A percentile compares a stretch with the other conserved stretches of the same genome.
phyloP scores from a whole-genome alignment of 2,113 vertebrate genomes.

The Machaerirhynchus nigripectus region DNA sequence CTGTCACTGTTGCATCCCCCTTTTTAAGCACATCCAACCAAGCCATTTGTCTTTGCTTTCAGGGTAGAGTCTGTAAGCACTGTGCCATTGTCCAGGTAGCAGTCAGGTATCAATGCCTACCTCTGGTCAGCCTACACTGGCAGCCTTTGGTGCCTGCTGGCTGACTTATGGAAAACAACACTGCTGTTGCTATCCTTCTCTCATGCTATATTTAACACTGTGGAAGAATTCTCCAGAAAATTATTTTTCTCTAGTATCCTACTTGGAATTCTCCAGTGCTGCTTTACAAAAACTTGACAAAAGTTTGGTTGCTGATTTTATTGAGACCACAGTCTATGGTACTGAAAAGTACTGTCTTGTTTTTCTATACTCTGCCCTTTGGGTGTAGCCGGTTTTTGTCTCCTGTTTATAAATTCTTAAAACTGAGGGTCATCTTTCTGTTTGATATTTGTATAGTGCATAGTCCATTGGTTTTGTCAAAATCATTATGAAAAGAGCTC shows the following conservation, averaged over 20 bases:
- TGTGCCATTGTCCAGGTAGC: not conserved
- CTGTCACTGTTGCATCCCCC: not conserved
- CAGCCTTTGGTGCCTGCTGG: not conserved
- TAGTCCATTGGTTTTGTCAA: not conserved
- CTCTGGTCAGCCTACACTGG: accelerated
- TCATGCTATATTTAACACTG: not conserved
- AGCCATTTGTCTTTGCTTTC: not conserved
- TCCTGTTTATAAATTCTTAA: not conserved
- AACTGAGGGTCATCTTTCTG: not conserved
- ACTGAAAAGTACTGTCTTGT: not conserved
- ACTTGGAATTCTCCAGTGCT: not conserved
- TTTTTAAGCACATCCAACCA: not conserved
- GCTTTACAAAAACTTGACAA: not conserved
- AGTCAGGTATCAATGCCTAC: not conserved
- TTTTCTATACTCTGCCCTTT: not conserved
- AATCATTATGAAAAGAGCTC: not conserved
- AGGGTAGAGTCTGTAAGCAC: not conserved
- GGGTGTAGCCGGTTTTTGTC: not conserved
- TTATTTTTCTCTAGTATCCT: not conserved
- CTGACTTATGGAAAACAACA: not conserved
- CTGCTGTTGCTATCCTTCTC: not conserved
- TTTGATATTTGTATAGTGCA: not conserved
- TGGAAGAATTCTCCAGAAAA: not conserved
- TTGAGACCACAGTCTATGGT: not conserved
- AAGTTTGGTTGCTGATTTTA: not conserved